phyloP scores from a whole-genome alignment of 1,140 invertebrate species.

The Ditylenchus dipsaci region DNA sequence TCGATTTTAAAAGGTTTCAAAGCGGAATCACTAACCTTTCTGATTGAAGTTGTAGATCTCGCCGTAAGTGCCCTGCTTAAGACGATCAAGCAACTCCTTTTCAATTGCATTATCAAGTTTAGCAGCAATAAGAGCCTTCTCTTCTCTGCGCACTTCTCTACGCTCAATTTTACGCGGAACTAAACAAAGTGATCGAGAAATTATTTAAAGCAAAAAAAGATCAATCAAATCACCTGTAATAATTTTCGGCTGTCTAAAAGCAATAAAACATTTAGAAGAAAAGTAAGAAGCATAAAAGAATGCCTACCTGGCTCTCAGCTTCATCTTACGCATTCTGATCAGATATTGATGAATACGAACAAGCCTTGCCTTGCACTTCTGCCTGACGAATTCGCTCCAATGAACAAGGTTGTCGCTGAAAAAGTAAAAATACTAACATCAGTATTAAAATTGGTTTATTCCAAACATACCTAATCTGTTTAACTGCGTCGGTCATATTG shows the following conservation, averaged over 20 bases:
- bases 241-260: constrained; percentile 75
- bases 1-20: not conserved
- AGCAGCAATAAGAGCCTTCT: constrained; percentile 91
- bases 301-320: constrained; percentile 74
- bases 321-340: constrained; percentile 88
- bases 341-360: constrained; percentile 73
- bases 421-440: too few species aligned
- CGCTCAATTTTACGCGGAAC: constrained; percentile 88
- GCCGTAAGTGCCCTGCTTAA: constrained; percentile 78
- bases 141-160: constrained; percentile 81
- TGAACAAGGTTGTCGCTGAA: constrained; percentile 80
- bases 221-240: too few species aligned
- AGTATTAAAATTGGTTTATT: too few species aligned
- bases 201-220: too few species aligned
- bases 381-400: constrained; percentile 76
- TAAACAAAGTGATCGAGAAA: too few species aligned
- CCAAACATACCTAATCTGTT: constrained; percentile 70
- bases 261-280: constrained; percentile 12
- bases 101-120: constrained; percentile 92
- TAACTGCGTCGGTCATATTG: constrained; percentile 59
- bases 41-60: constrained; percentile 58
- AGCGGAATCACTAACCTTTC: not conserved
- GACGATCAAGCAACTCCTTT: constrained; percentile 83
- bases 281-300: constrained; percentile 7
- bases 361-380: constrained; percentile 56